phyloP scores from a whole-genome alignment of 2,113 vertebrate species.

The Mugil cephalus region DNA sequence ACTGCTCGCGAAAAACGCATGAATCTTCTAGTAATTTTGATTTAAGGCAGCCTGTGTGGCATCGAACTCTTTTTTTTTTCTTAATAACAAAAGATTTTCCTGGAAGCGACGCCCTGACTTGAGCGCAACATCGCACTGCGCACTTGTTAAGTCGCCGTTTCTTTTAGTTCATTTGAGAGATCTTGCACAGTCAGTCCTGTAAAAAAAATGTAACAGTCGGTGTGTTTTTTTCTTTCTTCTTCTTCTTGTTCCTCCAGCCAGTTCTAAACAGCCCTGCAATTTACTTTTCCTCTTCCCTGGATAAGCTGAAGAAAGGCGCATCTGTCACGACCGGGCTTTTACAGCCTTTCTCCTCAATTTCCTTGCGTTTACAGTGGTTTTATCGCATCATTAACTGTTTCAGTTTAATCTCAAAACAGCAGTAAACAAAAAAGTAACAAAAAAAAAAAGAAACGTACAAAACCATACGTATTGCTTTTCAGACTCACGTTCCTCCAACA shows the following conservation, averaged over 20 bases:
- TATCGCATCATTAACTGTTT: constrained; percentile 18
- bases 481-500: too few relatives aligned
- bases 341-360: constrained; percentile 18
- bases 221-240: not conserved
- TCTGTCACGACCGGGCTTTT: constrained; percentile 39
- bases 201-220: not conserved
- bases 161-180: constrained; percentile 4
- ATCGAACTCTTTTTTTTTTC: not conserved
- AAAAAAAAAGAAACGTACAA: not conserved
- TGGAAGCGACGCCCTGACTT: not conserved
- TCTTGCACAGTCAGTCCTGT: constrained; percentile 8
- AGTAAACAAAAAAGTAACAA: constrained; percentile 21
- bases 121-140: not conserved
- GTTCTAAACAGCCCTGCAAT: constrained; percentile 11
- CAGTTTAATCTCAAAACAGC: constrained; percentile 20
- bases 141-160: constrained; percentile 5
- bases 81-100: not conserved
- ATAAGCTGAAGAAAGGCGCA: constrained; percentile 16
- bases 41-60: not conserved
- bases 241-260: not conserved
- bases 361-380: constrained; percentile 20
- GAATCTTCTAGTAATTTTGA: not conserved
- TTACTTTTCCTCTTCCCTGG: constrained; percentile 38
- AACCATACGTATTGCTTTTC: too few relatives aligned
- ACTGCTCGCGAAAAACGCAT: not conserved